These are phyloP conservation scores for Augochlorella aurata DNA, from an alignment of 2,888 invertebrate species.

Conservation along the genomic window DNA sequence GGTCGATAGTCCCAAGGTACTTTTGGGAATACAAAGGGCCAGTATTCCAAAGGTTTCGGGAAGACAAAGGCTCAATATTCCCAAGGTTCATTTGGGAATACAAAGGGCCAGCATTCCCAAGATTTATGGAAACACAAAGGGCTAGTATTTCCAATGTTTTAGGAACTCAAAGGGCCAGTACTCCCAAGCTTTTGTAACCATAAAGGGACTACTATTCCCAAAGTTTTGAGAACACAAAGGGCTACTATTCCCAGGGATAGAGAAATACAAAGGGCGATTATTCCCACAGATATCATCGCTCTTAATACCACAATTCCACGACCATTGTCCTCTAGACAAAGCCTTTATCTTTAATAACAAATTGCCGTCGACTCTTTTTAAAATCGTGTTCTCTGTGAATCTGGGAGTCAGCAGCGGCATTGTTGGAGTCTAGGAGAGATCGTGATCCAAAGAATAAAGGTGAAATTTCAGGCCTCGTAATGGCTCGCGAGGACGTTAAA, in stretches of 20 bases:
- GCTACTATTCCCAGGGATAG: background rate
- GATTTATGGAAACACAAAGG: background rate
- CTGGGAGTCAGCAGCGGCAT: background rate
- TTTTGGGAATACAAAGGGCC: too few relatives aligned
- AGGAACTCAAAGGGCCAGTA: background rate
- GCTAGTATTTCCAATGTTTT: background rate
- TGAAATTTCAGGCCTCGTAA: background rate
- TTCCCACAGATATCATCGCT: too few relatives aligned
- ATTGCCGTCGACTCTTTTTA: background rate
- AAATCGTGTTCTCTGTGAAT: background rate
- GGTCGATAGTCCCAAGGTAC: background rate
- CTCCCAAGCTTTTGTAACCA: background rate
- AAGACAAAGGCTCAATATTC: background rate
- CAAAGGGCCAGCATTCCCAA: background rate
- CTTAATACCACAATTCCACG: too few relatives aligned
- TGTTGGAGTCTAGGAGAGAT: constrained; percentile 19
- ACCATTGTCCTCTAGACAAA: too few relatives aligned
- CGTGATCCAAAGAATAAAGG: background rate
- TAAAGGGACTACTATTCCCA: background rate
- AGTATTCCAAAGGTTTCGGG: background rate
- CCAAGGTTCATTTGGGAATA: too few relatives aligned
- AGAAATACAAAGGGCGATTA: too few relatives aligned
- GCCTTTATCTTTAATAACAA: background rate
- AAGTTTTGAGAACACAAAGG: background rate
- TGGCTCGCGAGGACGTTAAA: constrained; percentile 1